phyloP scores from a whole-genome alignment of 2,797 vertebrate genomes.

The Malurus leucopterus region DNA sequence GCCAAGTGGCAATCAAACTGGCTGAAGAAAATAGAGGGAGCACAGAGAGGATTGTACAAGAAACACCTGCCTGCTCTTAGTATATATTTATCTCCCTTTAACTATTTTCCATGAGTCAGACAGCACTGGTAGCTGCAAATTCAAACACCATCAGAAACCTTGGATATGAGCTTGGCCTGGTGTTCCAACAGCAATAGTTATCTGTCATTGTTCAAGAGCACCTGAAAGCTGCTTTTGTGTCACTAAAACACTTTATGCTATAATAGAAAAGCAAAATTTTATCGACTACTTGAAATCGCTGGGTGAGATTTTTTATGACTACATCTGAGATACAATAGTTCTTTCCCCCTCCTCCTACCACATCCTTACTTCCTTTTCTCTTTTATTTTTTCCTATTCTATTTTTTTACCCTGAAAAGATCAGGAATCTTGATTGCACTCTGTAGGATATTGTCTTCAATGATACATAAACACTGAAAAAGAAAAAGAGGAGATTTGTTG shows the following conservation, averaged over 20 bases:
- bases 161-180: background rate
- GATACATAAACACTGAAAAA: background rate
- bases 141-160: background rate
- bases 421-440: background rate
- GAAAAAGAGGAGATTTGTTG: background rate
- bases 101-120: background rate
- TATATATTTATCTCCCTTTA: background rate
- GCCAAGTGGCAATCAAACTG: constrained; percentile 31
- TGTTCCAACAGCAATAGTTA: background rate
- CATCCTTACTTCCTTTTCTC: background rate
- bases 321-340: background rate
- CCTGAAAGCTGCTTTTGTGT: background rate
- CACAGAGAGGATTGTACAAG: constrained; percentile 14
- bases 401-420: background rate
- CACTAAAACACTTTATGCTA: background rate
- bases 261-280: background rate
- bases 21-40: constrained; percentile 21
- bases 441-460: background rate
- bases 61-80: background rate
- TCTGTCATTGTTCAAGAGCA: background rate
- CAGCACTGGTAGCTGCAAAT: background rate
- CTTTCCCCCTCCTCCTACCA: background rate
- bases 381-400: background rate
- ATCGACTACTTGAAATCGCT: background rate
- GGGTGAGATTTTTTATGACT: background rate